Evolutionary conservation across 1,140 invertebrate genomes (phyloP).

Genomic region (Drosophila tristis): DNA sequence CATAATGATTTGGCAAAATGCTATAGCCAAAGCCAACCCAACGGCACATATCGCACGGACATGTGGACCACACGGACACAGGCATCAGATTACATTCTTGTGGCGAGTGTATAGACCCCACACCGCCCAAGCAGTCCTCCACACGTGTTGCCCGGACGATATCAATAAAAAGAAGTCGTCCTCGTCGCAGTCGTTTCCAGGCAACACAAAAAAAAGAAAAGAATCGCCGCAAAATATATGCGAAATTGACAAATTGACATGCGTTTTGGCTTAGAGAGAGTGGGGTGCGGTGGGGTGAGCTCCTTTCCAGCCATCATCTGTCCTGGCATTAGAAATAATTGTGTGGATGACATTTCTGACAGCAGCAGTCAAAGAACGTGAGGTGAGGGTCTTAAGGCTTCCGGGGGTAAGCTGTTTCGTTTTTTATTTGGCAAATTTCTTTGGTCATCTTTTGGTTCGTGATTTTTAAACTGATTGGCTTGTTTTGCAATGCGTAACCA

Average conservation of each 20-base stretch:
- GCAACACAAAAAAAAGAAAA: constrained; percentile 36
- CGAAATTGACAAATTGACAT: constrained; percentile 81
- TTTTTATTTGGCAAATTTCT: background rate
- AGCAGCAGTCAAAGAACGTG: constrained; percentile 6
- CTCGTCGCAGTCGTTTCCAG: constrained; percentile 54
- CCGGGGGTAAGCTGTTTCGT: background rate
- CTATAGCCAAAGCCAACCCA: constrained; percentile 29
- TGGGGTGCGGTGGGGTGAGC: background rate
- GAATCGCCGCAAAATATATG: constrained; percentile 60
- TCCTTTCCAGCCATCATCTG: constrained; percentile 50
- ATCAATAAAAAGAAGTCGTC: constrained; percentile 71
- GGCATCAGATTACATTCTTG: constrained; percentile 82
- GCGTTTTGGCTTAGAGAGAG: constrained; percentile 64
- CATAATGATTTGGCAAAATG: constrained; percentile 71
- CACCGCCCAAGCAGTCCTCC: constrained; percentile 10
- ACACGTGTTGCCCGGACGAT: constrained; percentile 80
- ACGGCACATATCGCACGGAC: constrained; percentile 18
- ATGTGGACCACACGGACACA: constrained; percentile 52
- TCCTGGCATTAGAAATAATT: constrained; percentile 79
- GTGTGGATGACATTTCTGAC: constrained; percentile 42
- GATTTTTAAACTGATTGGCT: constrained; percentile 63
- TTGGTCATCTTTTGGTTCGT: constrained; percentile 58
- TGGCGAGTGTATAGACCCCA: constrained; percentile 51
- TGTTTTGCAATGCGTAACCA: background rate
- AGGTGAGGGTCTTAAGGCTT: constrained; percentile 59